A percentile compares a stretch with the other conserved stretches of the same genome.
phyloP scores from a whole-genome alignment of 2,113 vertebrate species.

The Chitala chitala region DNA sequence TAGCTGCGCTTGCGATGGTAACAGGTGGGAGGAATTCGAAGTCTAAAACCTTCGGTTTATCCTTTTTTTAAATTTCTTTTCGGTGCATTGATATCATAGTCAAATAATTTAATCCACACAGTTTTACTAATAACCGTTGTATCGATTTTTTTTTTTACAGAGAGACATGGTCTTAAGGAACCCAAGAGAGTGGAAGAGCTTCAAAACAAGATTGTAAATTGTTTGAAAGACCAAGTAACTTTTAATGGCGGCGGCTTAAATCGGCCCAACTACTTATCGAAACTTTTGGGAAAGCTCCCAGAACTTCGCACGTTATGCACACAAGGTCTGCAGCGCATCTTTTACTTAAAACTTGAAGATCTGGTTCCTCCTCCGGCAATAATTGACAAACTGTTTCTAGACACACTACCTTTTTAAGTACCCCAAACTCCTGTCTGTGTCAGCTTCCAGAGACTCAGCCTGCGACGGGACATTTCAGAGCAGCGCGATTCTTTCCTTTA shows the following conservation, averaged over 20 bases:
- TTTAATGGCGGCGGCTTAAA: slow-evolving; percentile 93
- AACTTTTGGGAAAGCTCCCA: slow-evolving; percentile 97
- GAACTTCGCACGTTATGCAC: slow-evolving; percentile 98
- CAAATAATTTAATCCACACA: slow-evolving; percentile 1
- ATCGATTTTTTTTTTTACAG: slow-evolving; percentile 55
- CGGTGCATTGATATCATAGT: not conserved
- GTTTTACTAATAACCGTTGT: slow-evolving; percentile 10
- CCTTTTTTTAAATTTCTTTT: not conserved
- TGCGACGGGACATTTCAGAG: slow-evolving; percentile 43
- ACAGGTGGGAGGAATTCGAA: slow-evolving; percentile 69
- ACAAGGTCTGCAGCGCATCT: slow-evolving; percentile 98
- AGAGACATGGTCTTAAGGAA: slow-evolving; percentile 95
- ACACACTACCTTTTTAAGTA: slow-evolving; percentile 93
- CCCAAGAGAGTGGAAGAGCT: slow-evolving; percentile 97
- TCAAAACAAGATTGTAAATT: slow-evolving; percentile 98
- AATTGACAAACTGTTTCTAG: slow-evolving; percentile 98
- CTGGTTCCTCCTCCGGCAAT: slow-evolving; percentile 98
- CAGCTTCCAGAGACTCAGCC: slow-evolving; percentile 61
- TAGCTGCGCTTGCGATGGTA: slow-evolving; percentile 97
- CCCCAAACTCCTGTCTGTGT: slow-evolving; percentile 47
- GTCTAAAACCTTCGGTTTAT: slow-evolving; percentile 1
- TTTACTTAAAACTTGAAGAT: slow-evolving; percentile 98
- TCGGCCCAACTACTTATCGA: slow-evolving; percentile 96
- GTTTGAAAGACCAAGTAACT: slow-evolving; percentile 96
- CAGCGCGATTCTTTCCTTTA: slow-evolving; percentile 37